Conservation (phyloP, 2,888 invertebrate genomes). For the Acrobasis repandana region DNA sequence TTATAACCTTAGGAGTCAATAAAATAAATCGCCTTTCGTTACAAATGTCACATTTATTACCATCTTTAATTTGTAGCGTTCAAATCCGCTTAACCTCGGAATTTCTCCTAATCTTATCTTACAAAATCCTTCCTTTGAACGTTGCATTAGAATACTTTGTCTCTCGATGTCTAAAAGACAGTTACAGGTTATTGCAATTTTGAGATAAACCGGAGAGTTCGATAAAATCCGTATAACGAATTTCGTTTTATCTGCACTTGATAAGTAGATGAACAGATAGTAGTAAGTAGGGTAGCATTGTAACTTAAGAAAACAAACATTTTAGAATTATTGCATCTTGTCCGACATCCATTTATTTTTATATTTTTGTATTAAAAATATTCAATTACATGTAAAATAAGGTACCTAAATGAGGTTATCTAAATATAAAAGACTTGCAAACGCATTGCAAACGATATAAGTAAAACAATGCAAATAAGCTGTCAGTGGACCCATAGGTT, state of each 20-base stretch:
- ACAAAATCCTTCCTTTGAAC: slow-evolving; percentile 13
- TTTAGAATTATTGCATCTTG: not conserved
- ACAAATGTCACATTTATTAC: no score
- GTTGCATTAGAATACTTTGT: slow-evolving; percentile 12
- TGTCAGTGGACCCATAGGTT: no score
- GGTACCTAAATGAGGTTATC: no score
- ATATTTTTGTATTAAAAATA: no score
- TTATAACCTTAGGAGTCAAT: no score
- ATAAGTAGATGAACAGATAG: not conserved
- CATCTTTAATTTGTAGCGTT: not conserved
- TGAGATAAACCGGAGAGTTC: not conserved
- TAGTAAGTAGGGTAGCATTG: not conserved
- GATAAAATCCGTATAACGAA: not conserved
- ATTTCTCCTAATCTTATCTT: slow-evolving; percentile 17
- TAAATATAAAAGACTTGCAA: no score
- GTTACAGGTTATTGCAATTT: slow-evolving; percentile 1
- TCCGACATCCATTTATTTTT: no score
- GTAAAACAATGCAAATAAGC: no score
- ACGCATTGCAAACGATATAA: no score
- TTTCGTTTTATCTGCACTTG: slow-evolving; percentile 5
- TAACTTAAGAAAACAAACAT: not conserved
- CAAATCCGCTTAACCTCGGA: slow-evolving; percentile 4
- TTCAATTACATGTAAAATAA: no score
- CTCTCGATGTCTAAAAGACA: not conserved
- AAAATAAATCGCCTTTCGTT: no score